Base-by-base conservation (phyloP, 2,888 invertebrate species). In the Microplitis manilae region DNA sequence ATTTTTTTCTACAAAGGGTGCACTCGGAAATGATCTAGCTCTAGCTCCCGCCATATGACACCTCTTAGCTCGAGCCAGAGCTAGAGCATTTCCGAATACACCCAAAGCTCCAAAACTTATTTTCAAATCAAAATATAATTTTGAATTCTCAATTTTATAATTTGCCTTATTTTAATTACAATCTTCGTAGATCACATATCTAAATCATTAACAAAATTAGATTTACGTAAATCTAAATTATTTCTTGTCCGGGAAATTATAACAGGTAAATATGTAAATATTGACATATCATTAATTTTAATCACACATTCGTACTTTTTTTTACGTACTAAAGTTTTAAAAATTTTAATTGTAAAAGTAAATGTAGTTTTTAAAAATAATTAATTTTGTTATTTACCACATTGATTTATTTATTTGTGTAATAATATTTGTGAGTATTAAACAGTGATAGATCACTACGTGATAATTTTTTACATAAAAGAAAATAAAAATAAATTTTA, bases 381-480 rank as follows among this genome's bases (percentile, higher is more conserved):
- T 20, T 2, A 38, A 30, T 30, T 69, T 13, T 50, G 13, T 61
- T 62, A 59, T 61, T 6, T 39, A 9, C 39, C n/a, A 71, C 7
- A 71, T 30, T 62, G 59, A 9, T 13, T 6, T 30, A 61, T 60
- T 30, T 20, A 17, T 30, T 70, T 17, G 13, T 70, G 40, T 59
- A 30, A 8, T 70, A 70, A 13, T 17, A 7, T 15, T 39, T 17
- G 20, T 61, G 71, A 62, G 71, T 72, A 72, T 72, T 72, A 72
- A 72, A 72, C 15, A 72, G 71, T 72, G 71, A 72, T 72, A 72
- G 20, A 62, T 38, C 30, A 68, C 41, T 77, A 77, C 68, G 77
- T 79, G 75, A 79, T 73, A 41, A 77, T 77, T 81, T 81, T 81
- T 79, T 79, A 79, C 79, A 79, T 81, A 70, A 76, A 77, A 59